phyloP scores from a whole-genome alignment of 2,797 vertebrate species.

The Enteromius mattozi region DNA sequence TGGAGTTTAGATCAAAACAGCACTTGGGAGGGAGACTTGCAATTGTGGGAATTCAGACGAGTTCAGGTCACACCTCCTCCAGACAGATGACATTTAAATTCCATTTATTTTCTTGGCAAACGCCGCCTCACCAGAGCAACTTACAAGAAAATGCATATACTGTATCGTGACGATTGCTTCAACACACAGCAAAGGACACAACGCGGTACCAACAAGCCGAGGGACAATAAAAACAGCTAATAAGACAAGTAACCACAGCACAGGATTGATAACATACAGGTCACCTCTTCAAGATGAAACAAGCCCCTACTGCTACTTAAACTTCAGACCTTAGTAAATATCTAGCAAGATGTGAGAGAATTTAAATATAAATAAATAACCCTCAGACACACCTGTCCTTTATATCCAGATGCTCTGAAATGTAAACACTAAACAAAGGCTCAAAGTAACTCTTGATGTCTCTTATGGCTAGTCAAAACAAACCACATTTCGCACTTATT shows the following conservation, averaged over 20 bases:
- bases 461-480: slow-evolving; percentile 20
- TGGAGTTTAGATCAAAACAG: slow-evolving; percentile 59
- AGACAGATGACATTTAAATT: slow-evolving; percentile 50
- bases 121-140: slow-evolving; percentile 61
- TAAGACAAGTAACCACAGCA: neutral
- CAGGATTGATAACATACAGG: neutral
- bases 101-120: slow-evolving; percentile 54
- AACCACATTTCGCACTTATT: slow-evolving; percentile 60
- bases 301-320: neutral
- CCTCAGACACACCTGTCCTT: neutral
- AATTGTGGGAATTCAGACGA: slow-evolving; percentile 49
- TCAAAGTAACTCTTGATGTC: slow-evolving; percentile 4
- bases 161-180: neutral
- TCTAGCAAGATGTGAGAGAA: neutral
- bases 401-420: neutral
- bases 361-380: neutral
- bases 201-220: neutral
- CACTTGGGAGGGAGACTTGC: slow-evolving; percentile 39
- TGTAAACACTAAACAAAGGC: slow-evolving; percentile 2
- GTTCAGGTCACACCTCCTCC: slow-evolving; percentile 52
- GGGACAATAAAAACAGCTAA: slow-evolving; percentile 7
- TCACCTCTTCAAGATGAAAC: neutral
- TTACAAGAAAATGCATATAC: slow-evolving; percentile 30
- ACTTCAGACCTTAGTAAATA: neutral
- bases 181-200: neutral